Evolutionary conservation across 2,113 vertebrate species (phyloP), one percentile per base, ranked within the genome.

Genomic region (Prietella phreatophila): DNA sequence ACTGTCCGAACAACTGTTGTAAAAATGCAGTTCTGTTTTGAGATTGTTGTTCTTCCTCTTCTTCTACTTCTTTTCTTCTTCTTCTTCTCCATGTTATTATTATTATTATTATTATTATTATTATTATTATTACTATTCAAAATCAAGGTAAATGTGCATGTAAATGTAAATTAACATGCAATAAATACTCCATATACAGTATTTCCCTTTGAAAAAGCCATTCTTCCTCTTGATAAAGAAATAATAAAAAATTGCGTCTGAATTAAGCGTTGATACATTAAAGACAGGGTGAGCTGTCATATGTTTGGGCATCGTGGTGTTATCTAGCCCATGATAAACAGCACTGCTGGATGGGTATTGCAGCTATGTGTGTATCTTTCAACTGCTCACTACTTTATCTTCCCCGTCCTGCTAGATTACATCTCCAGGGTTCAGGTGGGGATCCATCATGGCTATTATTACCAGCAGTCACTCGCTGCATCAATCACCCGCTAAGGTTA

Each of bases 361-460:
- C 93, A 93, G 94, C 93, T 92, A 85, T 90, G 93, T 94, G 94
- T 94, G 95, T 93, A 94, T 95, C 93, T 94, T 92, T 94, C 94
- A 93, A 92, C 93, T 63, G 85, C 92, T 55, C 94, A 94, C 91
- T 94, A 96, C 95, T 96, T 95, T 95, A 95, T 96, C 95, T 95
- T 93, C 86, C 89, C 91, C 92, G 93, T 94, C 93, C 94, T 93
- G 95, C 95, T 94, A 94, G 95, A 95, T 96, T 96, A 95, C 95
- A 95, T 95, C 95, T 96, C 95, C 92, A 94, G 95, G 95, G 95
- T 95, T 96, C 95, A 95, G 95, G 93, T 94, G 94, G 94, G 95
- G 95, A 96, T 96, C 95, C 95, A 96, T 96, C 95, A 96, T 95
- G 93, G 95, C 95, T 96, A 96, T 96, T 96, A 96, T 96, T 96